Evolutionary conservation across 2,888 invertebrate species (phyloP).

Genomic region (Sminthurides aquaticus): DNA sequence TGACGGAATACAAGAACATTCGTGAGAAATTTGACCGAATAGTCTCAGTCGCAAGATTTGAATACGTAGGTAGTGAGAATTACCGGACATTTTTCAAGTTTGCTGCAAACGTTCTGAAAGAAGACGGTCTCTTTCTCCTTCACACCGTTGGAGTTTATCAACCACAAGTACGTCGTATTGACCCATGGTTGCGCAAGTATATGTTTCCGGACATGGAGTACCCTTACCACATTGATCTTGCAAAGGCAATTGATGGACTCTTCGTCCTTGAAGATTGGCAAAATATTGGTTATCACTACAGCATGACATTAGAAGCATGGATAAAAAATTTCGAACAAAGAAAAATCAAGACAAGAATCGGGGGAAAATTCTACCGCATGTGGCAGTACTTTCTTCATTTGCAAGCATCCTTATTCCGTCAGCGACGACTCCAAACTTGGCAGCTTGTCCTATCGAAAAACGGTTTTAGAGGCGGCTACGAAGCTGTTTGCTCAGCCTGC

Average conservation of each 20-base stretch:
- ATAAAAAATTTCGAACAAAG: neutral
- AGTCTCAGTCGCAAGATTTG: constrained; percentile 16
- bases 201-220: constrained; percentile 3
- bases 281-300: constrained; percentile 5
- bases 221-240: constrained; percentile 1
- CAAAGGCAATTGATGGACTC: neutral
- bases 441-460: constrained; percentile 2
- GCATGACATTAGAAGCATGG: constrained; percentile 1
- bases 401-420: neutral
- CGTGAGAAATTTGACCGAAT: constrained; percentile 19
- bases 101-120: neutral
- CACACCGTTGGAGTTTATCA: constrained; percentile 1
- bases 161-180: neutral
- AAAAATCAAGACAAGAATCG: constrained; percentile 3
- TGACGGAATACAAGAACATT: constrained; percentile 14
- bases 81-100: neutral
- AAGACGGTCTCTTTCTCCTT: constrained; percentile 6
- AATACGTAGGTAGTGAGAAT: constrained; percentile 14
- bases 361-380: constrained; percentile 2
- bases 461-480: neutral
- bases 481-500: neutral
- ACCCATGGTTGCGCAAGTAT: constrained; percentile 3
- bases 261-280: constrained; percentile 10
- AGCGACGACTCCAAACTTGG: neutral
- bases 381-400: neutral